These are phyloP conservation scores for Cololabis saira DNA, from an alignment of 2,113 vertebrate genomes.

Conservation along the genomic window DNA sequence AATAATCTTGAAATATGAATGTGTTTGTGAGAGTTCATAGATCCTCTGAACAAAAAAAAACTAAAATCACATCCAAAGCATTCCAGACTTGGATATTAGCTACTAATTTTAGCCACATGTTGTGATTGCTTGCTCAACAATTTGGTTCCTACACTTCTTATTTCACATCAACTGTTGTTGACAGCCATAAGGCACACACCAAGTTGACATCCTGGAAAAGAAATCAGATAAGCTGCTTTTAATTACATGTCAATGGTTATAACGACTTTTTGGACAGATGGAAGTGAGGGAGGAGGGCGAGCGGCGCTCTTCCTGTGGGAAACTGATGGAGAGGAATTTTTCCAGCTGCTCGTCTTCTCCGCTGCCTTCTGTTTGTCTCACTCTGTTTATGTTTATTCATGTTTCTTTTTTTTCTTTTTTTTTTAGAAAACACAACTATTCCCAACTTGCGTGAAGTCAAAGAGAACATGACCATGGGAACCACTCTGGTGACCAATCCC, in stretches of 20 bases:
- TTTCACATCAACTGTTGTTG: constrained; percentile 2
- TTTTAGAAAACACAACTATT: constrained; percentile 86
- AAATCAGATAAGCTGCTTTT: constrained; percentile 31
- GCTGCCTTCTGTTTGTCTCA: constrained; percentile 52
- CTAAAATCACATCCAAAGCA: constrained; percentile 16
- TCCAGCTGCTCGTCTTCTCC: constrained; percentile 64
- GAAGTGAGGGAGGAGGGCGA: constrained; percentile 18
- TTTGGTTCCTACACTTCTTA: background rate
- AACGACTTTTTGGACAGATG: constrained; percentile 6
- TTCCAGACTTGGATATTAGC: constrained; percentile 26
- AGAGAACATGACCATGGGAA: constrained; percentile 99
- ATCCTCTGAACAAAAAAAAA: constrained; percentile 14
- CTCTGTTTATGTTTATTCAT: constrained; percentile 76
- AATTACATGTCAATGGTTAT: constrained; percentile 31
- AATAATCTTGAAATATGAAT: too few relatives aligned
- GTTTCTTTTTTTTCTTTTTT: constrained; percentile 52
- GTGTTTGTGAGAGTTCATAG: constrained; percentile 21
- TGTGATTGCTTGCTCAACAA: constrained; percentile 45
- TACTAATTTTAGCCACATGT: constrained; percentile 68
- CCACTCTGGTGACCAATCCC: constrained; percentile 93
- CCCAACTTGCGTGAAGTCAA: constrained; percentile 92
- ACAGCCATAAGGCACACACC: background rate
- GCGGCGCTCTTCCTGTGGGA: constrained; percentile 63
- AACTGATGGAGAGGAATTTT: constrained; percentile 62
- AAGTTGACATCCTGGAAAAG: constrained; percentile 5